phyloP scores from a whole-genome alignment of 2,797 vertebrate genomes.

The Pseudocheirus occidentalis region DNA sequence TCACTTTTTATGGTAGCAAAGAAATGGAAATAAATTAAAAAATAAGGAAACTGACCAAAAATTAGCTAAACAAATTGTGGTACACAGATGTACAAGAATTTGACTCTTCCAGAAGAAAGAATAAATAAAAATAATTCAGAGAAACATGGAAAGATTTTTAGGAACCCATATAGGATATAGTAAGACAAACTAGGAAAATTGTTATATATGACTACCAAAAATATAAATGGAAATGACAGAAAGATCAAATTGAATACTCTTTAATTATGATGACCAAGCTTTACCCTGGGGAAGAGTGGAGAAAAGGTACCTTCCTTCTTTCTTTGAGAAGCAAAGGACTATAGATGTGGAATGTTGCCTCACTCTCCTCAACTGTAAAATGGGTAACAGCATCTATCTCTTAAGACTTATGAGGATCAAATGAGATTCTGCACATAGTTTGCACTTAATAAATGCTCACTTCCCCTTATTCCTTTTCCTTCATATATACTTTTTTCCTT shows the following conservation, averaged over 20 bases:
- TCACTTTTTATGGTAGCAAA: neutral
- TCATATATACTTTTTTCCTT: too few species aligned
- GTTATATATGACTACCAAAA: neutral
- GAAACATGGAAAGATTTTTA: neutral
- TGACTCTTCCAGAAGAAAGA: neutral
- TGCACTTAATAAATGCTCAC: neutral
- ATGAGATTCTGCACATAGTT: neutral
- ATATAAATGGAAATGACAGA: neutral
- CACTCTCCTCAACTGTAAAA: neutral
- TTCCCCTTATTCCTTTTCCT: neutral
- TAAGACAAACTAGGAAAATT: neutral
- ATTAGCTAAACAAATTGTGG: neutral
- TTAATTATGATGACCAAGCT: neutral
- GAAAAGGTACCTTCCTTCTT: neutral
- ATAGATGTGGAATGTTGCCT: neutral
- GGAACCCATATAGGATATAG: neutral
- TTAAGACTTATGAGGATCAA: neutral
- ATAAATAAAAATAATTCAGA: neutral
- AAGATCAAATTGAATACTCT: neutral
- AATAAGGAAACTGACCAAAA: neutral
- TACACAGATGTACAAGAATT: neutral
- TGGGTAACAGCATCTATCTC: neutral
- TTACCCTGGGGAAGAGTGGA: neutral
- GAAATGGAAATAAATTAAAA: neutral
- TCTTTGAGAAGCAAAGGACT: neutral